These are phyloP conservation scores for Aurelia coerulea DNA, from an alignment of 30 jellyfish, hydroid and myxozoan species.

Conservation along the genomic window DNA sequence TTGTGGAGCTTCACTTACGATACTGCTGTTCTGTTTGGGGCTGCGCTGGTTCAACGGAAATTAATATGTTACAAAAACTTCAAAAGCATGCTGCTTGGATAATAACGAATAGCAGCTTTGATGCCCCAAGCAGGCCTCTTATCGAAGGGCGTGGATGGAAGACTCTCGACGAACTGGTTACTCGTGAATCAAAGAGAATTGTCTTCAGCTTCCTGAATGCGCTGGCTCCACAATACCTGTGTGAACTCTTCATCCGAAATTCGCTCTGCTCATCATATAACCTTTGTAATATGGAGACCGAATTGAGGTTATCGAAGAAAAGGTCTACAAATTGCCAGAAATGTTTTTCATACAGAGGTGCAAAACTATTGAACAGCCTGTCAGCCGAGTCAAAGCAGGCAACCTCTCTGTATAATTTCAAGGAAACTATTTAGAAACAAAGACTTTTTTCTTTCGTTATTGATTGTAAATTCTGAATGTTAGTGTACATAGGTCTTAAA, in stretches of 20 bases:
- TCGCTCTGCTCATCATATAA: slow-evolving; percentile 16
- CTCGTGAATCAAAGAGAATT: slow-evolving; percentile 1
- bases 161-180: background rate
- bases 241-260: background rate
- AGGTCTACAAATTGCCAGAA: slow-evolving; percentile 19
- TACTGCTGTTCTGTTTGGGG: too few relatives aligned
- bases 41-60: too few relatives aligned
- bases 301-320: slow-evolving; percentile 22
- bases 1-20: too few relatives aligned
- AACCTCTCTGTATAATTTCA: slow-evolving; percentile 9
- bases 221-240: slow-evolving; percentile 36
- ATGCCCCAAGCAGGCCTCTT: background rate
- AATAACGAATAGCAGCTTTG: too few relatives aligned
- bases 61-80: too few relatives aligned
- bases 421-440: background rate
- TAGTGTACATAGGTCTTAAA: too few relatives aligned
- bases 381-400: slow-evolving; percentile 50
- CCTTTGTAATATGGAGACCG: slow-evolving; percentile 19
- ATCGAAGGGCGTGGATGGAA: slow-evolving; percentile 8
- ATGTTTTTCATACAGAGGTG: slow-evolving; percentile 49
- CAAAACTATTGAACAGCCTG: slow-evolving; percentile 45
- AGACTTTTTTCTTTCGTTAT: too few relatives aligned
- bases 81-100: background rate
- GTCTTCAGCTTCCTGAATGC: slow-evolving; percentile 30
- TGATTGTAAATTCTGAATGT: too few relatives aligned